phyloP scores from a whole-genome alignment of 1,140 invertebrate species.

The Tetranychus cinnabarinus region DNA sequence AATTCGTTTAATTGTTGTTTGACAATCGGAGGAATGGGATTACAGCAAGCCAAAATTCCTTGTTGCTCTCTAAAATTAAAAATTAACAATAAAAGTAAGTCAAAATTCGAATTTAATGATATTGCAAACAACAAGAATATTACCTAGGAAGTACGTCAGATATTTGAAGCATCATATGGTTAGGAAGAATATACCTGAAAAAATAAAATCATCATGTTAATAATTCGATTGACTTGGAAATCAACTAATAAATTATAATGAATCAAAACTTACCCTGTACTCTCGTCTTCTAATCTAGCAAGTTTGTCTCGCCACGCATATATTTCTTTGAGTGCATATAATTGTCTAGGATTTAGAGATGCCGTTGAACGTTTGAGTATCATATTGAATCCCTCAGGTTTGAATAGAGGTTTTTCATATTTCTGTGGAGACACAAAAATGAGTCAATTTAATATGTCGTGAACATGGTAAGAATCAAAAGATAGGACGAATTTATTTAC shows the following conservation, averaged over 20 bases:
- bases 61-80: constrained; percentile 44
- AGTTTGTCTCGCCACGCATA: constrained; percentile 67
- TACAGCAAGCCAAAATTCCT: constrained; percentile 77
- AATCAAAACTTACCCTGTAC: constrained; percentile 32
- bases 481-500: constrained; percentile 12
- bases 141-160: constrained; percentile 52
- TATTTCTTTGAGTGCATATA: constrained; percentile 53
- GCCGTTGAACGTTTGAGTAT: constrained; percentile 52
- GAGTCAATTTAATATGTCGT: no score
- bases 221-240: not conserved
- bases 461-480: no score
- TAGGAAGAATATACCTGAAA: not conserved
- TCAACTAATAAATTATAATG: not conserved
- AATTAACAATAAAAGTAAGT: not conserved
- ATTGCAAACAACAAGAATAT: not conserved
- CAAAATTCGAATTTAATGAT: not conserved
- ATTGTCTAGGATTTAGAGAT: constrained; percentile 58
- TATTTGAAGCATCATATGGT: constrained; percentile 20
- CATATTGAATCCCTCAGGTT: constrained; percentile 42
- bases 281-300: constrained; percentile 74
- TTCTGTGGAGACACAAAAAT: constrained; percentile 24
- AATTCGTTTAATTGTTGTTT: constrained; percentile 44
- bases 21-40: constrained; percentile 68
- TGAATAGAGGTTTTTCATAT: constrained; percentile 53
- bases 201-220: constrained; percentile 29